Conservation (phyloP, 2,113 vertebrate genomes). For the Varanus komodoensis region DNA sequence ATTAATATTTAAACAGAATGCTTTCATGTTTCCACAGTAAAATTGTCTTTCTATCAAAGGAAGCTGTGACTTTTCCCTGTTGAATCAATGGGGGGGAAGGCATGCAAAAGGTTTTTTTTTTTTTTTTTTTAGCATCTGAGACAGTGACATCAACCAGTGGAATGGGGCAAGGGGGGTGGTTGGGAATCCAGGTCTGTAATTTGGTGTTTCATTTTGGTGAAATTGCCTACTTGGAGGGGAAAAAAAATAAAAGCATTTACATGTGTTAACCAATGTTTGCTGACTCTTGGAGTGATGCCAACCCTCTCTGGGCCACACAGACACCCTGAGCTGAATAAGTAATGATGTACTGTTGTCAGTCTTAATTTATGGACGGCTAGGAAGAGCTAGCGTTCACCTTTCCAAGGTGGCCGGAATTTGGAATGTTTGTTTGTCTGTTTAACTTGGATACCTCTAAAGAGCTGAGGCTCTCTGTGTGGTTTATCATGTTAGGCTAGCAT, state of each 20-base stretch:
- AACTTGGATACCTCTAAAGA: no score
- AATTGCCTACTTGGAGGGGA: constrained; percentile 62
- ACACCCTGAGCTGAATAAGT: constrained; percentile 44
- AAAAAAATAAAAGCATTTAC: constrained; percentile 70
- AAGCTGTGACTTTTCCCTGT: constrained; percentile 57
- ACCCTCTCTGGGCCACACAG: constrained; percentile 61
- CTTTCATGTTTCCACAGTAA: constrained; percentile 57
- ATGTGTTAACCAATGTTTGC: constrained; percentile 68
- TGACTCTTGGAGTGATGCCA: constrained; percentile 59
- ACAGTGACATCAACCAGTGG: constrained; percentile 45
- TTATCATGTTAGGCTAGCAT: no score
- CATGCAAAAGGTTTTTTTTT: constrained; percentile 44
- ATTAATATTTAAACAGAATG: constrained; percentile 70
- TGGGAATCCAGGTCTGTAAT: constrained; percentile 44
- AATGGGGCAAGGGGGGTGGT: no score
- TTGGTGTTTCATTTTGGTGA: constrained; percentile 57
- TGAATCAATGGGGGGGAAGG: constrained; percentile 8
- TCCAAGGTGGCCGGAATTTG: constrained; percentile 55
- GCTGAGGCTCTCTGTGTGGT: no score
- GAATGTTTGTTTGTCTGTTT: not conserved
- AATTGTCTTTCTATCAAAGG: constrained; percentile 56
- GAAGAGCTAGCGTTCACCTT: constrained; percentile 48
- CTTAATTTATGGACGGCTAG: constrained; percentile 52
- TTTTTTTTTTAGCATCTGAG: not conserved
- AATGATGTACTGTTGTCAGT: constrained; percentile 60